Evolutionary conservation across 1,140 invertebrate species (phyloP).

Genomic region (Ridgeia piscesae): DNA sequence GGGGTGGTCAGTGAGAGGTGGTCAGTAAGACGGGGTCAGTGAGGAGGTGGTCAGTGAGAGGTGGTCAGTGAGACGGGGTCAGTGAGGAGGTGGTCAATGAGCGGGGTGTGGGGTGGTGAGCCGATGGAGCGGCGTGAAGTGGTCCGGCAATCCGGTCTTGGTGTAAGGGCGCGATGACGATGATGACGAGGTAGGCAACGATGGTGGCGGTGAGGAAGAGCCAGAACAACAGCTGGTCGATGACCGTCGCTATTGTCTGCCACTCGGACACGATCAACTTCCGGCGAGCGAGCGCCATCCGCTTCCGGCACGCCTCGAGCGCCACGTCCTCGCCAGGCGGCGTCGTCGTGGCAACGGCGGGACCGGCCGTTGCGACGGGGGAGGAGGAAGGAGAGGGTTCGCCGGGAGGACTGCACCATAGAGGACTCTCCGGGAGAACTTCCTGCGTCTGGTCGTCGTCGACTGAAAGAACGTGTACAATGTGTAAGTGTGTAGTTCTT

Average conservation of each 20-base stretch:
- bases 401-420: no score
- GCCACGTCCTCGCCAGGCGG: conserved; percentile 5
- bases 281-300: conserved; percentile 32
- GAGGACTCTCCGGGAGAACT: no score
- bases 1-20: not conserved
- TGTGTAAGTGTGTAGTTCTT: no score
- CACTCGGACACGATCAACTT: conserved; percentile 53
- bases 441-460: no score
- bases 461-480: no score
- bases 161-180: conserved; percentile 43
- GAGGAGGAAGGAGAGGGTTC: not conserved
- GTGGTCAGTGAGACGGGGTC: not conserved
- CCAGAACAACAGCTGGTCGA: conserved; percentile 53
- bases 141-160: conserved; percentile 24
- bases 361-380: not conserved
- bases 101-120: not conserved
- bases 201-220: conserved; percentile 50
- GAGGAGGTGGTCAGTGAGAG: not conserved
- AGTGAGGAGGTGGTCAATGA: not conserved
- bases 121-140: not conserved
- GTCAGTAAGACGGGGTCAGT: not conserved
- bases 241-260: conserved; percentile 51
- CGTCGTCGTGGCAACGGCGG: not conserved
- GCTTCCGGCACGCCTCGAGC: conserved; percentile 18
- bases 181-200: conserved; percentile 49